Base-by-base conservation (phyloP, 2,797 vertebrate species). In the Salmo trutta region DNA sequence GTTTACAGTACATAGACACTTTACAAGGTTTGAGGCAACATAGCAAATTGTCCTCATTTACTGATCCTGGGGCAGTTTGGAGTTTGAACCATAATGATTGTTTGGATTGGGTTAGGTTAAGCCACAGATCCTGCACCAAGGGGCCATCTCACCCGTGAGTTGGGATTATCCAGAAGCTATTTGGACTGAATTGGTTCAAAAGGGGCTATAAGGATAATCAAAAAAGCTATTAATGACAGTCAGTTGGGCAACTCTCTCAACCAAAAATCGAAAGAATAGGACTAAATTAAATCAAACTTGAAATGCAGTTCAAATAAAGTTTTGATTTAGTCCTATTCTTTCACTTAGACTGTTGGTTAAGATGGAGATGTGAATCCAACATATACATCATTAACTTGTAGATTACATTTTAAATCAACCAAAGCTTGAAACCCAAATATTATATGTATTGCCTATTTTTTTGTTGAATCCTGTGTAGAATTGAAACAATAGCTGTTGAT, bases 171-270 rank as follows among this genome's bases (percentile, higher is more conserved):
- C 64, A 73, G 79, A 79, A 78, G 78, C 70, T 78, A 72, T 86
- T 67, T 17, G 71, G 87, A 90, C 80, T 85, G 86, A 92, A 88
- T 86, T 76, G 78, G 90, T 88, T 91, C 88, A 86, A 79, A n/a
- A 0, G 86, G 74, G 36, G 79, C 80, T 75, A 86, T 41, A 67
- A 70, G 73, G 56, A 78, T 78, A 73, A 79, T 77, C 53, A 84
- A 51, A 47, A 75, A 71, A 83, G 84, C 75, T 69, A 64, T 27
- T 33, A 81, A 59, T 71, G 41, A 14, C 0, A 3, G 67, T 15
- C 51, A 75, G 80, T 80, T 33, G 4, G 66, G 66, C n/a, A 77
- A 47, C 53, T 41, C 10, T 47, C 41, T 47, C 6, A 59, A 21
- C 56, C 56, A 59, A 59, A 21, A 66, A 27, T 29, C 15, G 3